Evolutionary conservation across 1,140 invertebrate species (phyloP).

Genomic region (Drosophila oshimai): DNA sequence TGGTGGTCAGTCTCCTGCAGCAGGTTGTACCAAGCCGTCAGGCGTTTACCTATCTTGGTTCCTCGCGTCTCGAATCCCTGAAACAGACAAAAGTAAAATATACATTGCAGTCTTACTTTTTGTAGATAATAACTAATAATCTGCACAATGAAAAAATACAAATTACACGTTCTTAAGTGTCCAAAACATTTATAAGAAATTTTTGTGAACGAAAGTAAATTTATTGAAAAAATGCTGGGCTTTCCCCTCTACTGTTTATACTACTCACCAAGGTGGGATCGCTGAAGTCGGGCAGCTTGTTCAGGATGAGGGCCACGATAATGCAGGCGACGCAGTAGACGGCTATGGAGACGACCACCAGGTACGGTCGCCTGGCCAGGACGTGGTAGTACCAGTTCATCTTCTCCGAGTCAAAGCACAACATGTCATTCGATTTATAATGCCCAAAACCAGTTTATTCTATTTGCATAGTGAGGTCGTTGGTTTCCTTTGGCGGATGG

Average conservation of each 20-base stretch:
- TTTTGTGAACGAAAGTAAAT: no score
- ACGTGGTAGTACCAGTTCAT: conserved; percentile 86
- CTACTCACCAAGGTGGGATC: conserved; percentile 88
- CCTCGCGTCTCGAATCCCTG: conserved; percentile 94
- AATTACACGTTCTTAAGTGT: no score
- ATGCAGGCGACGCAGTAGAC: conserved; percentile 88
- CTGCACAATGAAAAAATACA: no score
- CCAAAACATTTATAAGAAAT: no score
- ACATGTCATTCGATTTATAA: conserved; percentile 24
- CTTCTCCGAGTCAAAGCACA: conserved; percentile 71
- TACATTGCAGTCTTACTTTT: not conserved
- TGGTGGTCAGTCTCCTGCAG: conserved; percentile 88
- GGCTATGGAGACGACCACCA: conserved; percentile 87
- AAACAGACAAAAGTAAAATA: not conserved
- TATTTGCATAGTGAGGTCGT: conserved; percentile 11
- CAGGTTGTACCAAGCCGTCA: conserved; percentile 93
- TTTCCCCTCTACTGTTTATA: no score
- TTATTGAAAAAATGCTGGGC: no score
- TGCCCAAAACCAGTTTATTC: not conserved
- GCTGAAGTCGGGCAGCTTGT: conserved; percentile 89
- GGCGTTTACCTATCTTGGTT: conserved; percentile 89
- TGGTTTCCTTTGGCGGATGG: not conserved
- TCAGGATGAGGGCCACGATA: conserved; percentile 87
- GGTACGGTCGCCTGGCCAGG: conserved; percentile 89
- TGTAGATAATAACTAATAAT: no score